phyloP scores from a whole-genome alignment of 2,797 vertebrate species.

The Characodon lateralis region DNA sequence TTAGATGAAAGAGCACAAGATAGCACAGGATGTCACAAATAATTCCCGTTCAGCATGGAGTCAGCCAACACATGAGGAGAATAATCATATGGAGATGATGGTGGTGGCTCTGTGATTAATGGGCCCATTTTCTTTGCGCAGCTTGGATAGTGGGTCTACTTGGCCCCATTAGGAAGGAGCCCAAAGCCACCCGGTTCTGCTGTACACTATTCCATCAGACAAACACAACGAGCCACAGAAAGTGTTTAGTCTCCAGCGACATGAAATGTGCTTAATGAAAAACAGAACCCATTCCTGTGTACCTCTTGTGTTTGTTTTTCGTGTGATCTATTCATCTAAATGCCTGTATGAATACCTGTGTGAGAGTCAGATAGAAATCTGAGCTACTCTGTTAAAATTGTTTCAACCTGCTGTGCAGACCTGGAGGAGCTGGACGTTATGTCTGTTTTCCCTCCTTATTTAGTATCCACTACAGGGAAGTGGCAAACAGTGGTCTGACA shows the following conservation, averaged over 20 bases:
- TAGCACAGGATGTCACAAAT: slow-evolving; percentile 54
- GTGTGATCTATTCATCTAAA: slow-evolving; percentile 29
- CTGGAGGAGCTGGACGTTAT: slow-evolving; percentile 17
- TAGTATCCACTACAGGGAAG: slow-evolving; percentile 48
- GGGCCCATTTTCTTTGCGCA: slow-evolving; percentile 73
- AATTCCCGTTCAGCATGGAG: slow-evolving; percentile 59
- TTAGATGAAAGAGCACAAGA: slow-evolving; percentile 35
- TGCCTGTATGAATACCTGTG: slow-evolving; percentile 32
- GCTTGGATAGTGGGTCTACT: slow-evolving; percentile 74
- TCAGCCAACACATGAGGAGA: slow-evolving; percentile 66
- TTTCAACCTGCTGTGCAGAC: slow-evolving; percentile 44
- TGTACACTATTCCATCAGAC: slow-evolving; percentile 65
- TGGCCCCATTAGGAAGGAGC: slow-evolving; percentile 76
- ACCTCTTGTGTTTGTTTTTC: slow-evolving; percentile 8
- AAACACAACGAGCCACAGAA: slow-evolving; percentile 58
- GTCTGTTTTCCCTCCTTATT: slow-evolving; percentile 43
- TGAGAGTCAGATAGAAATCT: slow-evolving; percentile 17
- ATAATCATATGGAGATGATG: slow-evolving; percentile 79
- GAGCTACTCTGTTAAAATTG: slow-evolving; percentile 36
- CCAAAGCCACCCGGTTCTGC: slow-evolving; percentile 65
- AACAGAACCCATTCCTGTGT: slow-evolving; percentile 19
- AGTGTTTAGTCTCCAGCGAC: slow-evolving; percentile 31
- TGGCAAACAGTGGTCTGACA: slow-evolving; percentile 53
- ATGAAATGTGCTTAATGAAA: slow-evolving; percentile 30
- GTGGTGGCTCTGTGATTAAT: slow-evolving; percentile 75